Evolutionary conservation across 2,888 invertebrate species (phyloP).

Genomic region (Ochropacha duplaris): DNA sequence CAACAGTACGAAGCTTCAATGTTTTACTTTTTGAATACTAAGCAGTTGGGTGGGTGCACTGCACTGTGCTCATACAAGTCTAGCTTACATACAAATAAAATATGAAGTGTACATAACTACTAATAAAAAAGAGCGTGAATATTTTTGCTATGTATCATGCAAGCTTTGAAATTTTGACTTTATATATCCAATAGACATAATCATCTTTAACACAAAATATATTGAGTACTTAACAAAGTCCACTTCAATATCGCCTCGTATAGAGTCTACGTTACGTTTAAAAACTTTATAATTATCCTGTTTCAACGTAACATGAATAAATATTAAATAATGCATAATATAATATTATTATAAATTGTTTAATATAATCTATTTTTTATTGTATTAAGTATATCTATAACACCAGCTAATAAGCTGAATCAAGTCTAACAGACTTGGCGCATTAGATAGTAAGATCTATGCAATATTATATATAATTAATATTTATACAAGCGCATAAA

Average conservation of each 20-base stretch:
- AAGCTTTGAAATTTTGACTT: conserved; percentile 26
- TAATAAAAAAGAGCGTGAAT: conserved; percentile 16
- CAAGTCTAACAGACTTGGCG: background rate
- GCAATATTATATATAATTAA: background rate
- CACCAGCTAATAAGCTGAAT: background rate
- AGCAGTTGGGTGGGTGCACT: background rate
- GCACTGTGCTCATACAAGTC: background rate
- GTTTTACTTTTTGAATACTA: background rate
- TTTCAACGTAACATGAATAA: background rate
- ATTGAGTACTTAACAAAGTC: background rate
- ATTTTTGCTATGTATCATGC: conserved; percentile 36
- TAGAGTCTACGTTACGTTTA: background rate
- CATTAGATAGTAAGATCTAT: background rate
- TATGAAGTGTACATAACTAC: conserved; percentile 2
- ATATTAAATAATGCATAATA: too few relatives aligned
- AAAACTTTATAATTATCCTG: background rate
- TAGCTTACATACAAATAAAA: background rate
- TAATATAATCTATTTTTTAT: too few relatives aligned
- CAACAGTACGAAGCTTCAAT: background rate
- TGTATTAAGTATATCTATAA: too few relatives aligned
- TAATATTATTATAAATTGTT: too few relatives aligned
- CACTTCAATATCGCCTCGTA: background rate
- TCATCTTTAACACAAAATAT: conserved; percentile 47
- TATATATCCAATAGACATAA: conserved; percentile 58
- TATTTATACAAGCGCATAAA: background rate